A percentile compares a stretch with the other conserved stretches of the same genome.
phyloP scores from a whole-genome alignment of 37 sponge, comb jelly and placozoan genomes.

The Aphrocallistes beatrix region DNA sequence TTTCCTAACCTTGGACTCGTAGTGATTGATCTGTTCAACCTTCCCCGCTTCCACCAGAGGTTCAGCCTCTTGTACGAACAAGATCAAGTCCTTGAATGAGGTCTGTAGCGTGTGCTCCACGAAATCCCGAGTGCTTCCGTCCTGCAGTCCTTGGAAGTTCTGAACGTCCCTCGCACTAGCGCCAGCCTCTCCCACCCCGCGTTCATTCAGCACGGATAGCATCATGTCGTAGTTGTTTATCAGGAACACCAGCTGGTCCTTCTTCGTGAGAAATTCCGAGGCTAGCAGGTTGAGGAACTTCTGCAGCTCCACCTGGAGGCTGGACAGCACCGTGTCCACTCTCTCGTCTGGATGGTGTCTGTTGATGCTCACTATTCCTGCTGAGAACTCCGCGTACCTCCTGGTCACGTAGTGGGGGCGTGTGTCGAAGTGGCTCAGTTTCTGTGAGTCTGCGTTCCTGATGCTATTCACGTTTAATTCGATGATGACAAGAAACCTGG shows the following conservation, averaged over 20 bases:
- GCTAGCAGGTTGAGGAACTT: slow-evolving; percentile 87
- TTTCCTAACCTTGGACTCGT: slow-evolving; percentile 63
- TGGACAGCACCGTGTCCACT: slow-evolving; percentile 42
- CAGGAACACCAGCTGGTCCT: slow-evolving; percentile 93
- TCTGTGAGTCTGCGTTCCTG: slow-evolving; percentile 59
- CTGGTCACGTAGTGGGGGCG: slow-evolving; percentile 95
- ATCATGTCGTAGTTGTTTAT: slow-evolving; percentile 99
- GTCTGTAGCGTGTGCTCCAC: slow-evolving; percentile 86
- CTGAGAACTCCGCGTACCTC: slow-evolving; percentile 94
- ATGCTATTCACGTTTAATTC: slow-evolving; percentile 78
- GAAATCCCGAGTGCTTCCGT: slow-evolving; percentile 79
- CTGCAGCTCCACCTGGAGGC: slow-evolving; percentile 84
- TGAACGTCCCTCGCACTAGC: slow-evolving; percentile 58
- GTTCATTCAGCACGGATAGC: slow-evolving; percentile 69
- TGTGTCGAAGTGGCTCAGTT: slow-evolving; percentile 75
- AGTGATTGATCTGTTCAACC: slow-evolving; percentile 34
- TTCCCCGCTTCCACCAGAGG: slow-evolving; percentile 55
- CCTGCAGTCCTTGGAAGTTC: slow-evolving; percentile 67
- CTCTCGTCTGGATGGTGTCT: slow-evolving; percentile 70
- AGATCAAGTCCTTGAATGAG: slow-evolving; percentile 82
- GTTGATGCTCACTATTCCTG: slow-evolving; percentile 82
- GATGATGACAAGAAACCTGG: slow-evolving; percentile 62
- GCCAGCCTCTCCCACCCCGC: background rate
- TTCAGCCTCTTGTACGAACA: slow-evolving; percentile 87
- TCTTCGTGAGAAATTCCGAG: slow-evolving; percentile 79